Base-by-base conservation (phyloP, 64 coral and sea anemone genomes). In the Astreopora myriophthalma region DNA sequence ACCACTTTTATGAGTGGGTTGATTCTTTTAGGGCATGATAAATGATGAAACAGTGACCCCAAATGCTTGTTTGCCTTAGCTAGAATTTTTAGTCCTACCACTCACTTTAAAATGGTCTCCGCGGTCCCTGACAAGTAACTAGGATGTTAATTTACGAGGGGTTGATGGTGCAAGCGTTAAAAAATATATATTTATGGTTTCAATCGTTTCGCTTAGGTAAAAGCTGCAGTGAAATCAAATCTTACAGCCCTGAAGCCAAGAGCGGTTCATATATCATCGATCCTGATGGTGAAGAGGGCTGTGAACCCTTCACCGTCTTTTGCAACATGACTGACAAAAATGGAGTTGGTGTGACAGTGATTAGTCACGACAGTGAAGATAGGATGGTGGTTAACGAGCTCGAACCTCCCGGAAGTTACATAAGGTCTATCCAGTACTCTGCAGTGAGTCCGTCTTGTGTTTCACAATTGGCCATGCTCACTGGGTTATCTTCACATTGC, bases 291-390 rank as follows among this genome's bases (percentile, higher is more conserved):
- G 36, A 49, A 77, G 79, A 35, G 35, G 68, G 89, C 24, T 9
- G 31, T 14, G 27, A 42, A 69, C 6, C 79, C 38, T 75, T 92
- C 32, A 65, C 26, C 7, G 90, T 85, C 32, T 75, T 61, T 48
- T 92, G 90, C 74, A 69, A 92, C 83, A 92, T 92, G 90, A 86
- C 48, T 14, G 81, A 92, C 71, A 92, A 92, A 69, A 73, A 73
- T 23, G 70, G 80, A 8, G 52, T 86, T 40, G 90, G 90, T 6
- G 83, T 92, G 40, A 92, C 90, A 24, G 81, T 92, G 34, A 36
- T 92, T 29, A 60, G 90, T 92, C 90, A 85, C 74, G 90, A 92
- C 60, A 92, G 90, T 33, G 90, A 92, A 55, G 72, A 72, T 9
- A 92, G 72, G 29, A 92, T 69, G 2, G 1, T 77, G 1, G 90